Conservation (phyloP, 1,140 invertebrate species). For the Matsumurasca onukii region DNA sequence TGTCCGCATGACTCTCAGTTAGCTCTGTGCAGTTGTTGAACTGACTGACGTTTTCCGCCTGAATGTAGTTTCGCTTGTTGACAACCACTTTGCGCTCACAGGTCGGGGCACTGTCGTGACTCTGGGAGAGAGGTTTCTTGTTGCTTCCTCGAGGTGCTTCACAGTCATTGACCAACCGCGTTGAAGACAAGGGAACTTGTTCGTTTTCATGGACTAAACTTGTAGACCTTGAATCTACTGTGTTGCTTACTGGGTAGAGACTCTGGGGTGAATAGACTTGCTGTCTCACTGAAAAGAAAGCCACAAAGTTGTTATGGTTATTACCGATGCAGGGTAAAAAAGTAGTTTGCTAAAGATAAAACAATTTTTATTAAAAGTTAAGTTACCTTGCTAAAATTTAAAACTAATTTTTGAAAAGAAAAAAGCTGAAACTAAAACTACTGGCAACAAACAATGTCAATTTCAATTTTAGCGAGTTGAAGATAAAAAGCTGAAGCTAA, state of each 20-base stretch:
- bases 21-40: conserved; percentile 17
- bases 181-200: too few species aligned
- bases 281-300: background rate
- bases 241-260: background rate
- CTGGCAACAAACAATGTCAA: too few species aligned
- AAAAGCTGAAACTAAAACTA: too few species aligned
- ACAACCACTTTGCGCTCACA: background rate
- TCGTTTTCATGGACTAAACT: background rate
- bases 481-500: too few species aligned
- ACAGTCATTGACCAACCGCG: conserved; percentile 12
- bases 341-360: too few species aligned
- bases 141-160: conserved; percentile 7
- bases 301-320: too few species aligned
- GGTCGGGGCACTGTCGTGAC: background rate
- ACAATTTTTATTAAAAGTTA: too few species aligned
- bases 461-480: too few species aligned
- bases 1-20: background rate
- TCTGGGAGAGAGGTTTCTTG: background rate
- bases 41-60: conserved; percentile 16
- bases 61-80: conserved; percentile 23
- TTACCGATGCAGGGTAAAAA: too few species aligned
- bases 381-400: too few species aligned
- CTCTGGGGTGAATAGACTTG: background rate
- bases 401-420: too few species aligned
- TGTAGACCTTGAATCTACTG: background rate